Evolutionary conservation across 2,797 vertebrate genomes (phyloP), one percentile per base, ranked within the genome.

Genomic region (Loris lydekkerianus): DNA sequence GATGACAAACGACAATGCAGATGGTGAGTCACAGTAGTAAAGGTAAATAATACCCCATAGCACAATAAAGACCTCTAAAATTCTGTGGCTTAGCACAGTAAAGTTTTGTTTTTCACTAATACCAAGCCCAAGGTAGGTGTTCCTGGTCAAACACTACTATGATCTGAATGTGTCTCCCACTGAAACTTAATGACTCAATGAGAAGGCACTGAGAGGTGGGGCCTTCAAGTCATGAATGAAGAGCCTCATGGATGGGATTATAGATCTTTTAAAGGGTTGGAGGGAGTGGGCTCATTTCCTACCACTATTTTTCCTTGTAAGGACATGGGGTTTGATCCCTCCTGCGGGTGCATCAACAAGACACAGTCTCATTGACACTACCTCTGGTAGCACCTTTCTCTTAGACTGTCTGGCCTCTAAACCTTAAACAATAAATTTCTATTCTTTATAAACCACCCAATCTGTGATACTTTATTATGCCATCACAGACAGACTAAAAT

Each of bases 1-100:
- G 10, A 89, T 25, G n/a, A 67, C n/a, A 89, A 96, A 77, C 56
- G 89, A 31, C n/a, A 80, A 37, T 83, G 67, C 2, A 86, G 31
- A 86, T 9, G 3, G 43, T 58, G 49, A 94, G 20, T 86, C 58
- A 67, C 2, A 81, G 27, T 10, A 76, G 5, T 43, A 46, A 70
- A 21, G 4, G 40, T 46, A 96, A 93, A 89, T 40, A 53, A 80
- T 27, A 56, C 3, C 69, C n/a, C 40, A 15, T 20, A 37, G 37
- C 61, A 60, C 15, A 69, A 76, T 31, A 65, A 73, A 72, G 49
- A 81, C 7, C 40, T 6, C 11, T 7, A 75, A 43, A 84, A 61
- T 46, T 92, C 75, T 78, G 15, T 8, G 21, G 69, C 69, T 88
- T 56, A 78, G 23, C 13, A 37, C 18, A 67, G 10, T 63, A 18